Conservation (phyloP, 2,797 vertebrate genomes). For the Pipistrellus pygmaeus region DNA sequence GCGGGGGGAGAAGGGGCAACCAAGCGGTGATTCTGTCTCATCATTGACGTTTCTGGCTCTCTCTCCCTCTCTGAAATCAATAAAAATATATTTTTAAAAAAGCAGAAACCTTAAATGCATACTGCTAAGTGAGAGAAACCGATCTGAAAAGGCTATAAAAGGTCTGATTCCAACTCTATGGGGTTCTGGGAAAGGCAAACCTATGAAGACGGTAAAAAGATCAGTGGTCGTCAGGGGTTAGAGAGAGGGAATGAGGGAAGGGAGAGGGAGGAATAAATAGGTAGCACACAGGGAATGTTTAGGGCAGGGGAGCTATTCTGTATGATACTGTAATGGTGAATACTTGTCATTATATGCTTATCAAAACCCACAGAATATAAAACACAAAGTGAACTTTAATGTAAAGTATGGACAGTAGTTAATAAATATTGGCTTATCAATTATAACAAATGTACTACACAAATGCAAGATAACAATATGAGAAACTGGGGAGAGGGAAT, state of each 20-base stretch:
- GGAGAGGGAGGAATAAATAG: background rate
- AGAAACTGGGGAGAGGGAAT: background rate
- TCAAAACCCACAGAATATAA: background rate
- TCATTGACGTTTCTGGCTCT: too few species aligned
- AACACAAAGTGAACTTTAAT: background rate
- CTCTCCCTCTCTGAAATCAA: too few species aligned
- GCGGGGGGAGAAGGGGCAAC: too few species aligned
- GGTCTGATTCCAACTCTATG: background rate
- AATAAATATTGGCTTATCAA: conserved; percentile 9
- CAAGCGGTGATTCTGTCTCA: too few species aligned
- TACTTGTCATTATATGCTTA: background rate
- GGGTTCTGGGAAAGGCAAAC: background rate
- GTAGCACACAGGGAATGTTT: background rate
- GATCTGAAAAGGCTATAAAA: background rate
- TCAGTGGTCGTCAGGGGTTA: background rate
- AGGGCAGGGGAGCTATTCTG: background rate
- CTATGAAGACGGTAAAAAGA: background rate
- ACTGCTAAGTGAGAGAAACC: background rate
- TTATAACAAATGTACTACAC: background rate
- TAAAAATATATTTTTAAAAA: too few species aligned
- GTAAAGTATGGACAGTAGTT: background rate
- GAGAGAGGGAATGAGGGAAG: background rate
- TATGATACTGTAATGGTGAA: background rate
- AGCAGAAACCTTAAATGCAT: background rate
- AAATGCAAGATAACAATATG: background rate